Conservation (phyloP, 2,797 vertebrate species). For the Poliocrania exsul region DNA sequence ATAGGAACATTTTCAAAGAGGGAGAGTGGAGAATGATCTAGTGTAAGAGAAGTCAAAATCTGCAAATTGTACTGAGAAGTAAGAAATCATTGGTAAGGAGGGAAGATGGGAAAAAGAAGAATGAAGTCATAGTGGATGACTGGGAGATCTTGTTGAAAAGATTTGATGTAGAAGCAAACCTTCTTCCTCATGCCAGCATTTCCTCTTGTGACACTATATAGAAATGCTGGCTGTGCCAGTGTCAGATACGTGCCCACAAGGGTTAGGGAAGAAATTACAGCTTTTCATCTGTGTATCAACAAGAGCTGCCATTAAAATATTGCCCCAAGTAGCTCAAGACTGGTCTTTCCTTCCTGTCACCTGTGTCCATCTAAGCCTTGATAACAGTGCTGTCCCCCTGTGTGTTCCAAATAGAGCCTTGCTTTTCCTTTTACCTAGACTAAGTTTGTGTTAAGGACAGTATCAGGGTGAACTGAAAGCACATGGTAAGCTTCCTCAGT, state of each 20-base stretch:
- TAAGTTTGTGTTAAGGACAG: not conserved
- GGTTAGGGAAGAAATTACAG: not conserved
- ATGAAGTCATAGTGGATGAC: not conserved
- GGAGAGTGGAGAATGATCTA: not conserved
- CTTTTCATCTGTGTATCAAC: not conserved
- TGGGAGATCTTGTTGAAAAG: not conserved
- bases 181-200: not conserved
- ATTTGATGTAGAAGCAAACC: not conserved
- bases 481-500: not conserved
- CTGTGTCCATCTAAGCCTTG: not conserved
- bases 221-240: not conserved
- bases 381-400: accelerated
- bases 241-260: not conserved
- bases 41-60: not conserved
- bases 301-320: not conserved
- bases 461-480: not conserved
- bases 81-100: not conserved
- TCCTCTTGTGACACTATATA: not conserved
- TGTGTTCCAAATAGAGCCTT: not conserved
- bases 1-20: not conserved
- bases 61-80: not conserved
- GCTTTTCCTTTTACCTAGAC: not conserved
- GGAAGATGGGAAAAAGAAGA: not conserved
- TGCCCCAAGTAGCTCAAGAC: not conserved
- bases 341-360: not conserved